A percentile compares a stretch with the other conserved stretches of the same genome.
Evolutionary conservation across 2,797 vertebrate genomes (phyloP).

Genomic region (Tragelaphus oryx): DNA sequence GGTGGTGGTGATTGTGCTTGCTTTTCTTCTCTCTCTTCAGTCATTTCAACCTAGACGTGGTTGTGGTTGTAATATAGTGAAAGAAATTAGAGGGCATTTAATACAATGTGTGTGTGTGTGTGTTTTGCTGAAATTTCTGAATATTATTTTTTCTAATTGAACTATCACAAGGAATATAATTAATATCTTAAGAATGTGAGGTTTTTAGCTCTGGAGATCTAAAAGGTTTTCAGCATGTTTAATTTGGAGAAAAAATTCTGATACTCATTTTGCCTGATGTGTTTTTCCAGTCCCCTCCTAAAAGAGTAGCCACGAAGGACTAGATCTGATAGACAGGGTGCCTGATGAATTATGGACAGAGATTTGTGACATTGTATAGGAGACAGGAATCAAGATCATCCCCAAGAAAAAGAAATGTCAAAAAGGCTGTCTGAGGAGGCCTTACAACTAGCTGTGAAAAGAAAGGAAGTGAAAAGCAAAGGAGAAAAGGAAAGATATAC

Average conservation of each 20-base stretch:
- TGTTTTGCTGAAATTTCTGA: background rate
- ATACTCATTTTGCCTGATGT: accelerated
- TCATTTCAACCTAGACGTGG: background rate
- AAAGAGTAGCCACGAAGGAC: background rate
- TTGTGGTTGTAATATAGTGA: background rate
- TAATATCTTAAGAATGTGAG: background rate
- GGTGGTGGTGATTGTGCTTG: background rate
- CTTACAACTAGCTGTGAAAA: too few relatives aligned
- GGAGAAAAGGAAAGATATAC: too few relatives aligned
- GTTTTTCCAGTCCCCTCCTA: background rate
- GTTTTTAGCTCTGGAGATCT: background rate
- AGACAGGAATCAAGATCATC: too few relatives aligned
- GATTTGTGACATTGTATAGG: too few relatives aligned
- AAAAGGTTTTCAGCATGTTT: background rate
- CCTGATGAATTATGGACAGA: too few relatives aligned
- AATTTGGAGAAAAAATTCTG: background rate
- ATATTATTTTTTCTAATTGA: background rate
- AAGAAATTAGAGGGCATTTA: background rate
- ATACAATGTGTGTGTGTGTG: background rate
- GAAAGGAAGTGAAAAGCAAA: too few relatives aligned
- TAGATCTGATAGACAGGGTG: background rate
- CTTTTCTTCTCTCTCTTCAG: background rate
- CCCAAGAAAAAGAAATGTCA: too few relatives aligned
- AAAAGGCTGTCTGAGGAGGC: too few relatives aligned
- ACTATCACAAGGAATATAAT: background rate